Percentiles rank a stretch among this genome's conserved stretches.
Evolutionary conservation across 2,797 vertebrate genomes (phyloP).

Genomic region (Tokudaia muenninki): DNA sequence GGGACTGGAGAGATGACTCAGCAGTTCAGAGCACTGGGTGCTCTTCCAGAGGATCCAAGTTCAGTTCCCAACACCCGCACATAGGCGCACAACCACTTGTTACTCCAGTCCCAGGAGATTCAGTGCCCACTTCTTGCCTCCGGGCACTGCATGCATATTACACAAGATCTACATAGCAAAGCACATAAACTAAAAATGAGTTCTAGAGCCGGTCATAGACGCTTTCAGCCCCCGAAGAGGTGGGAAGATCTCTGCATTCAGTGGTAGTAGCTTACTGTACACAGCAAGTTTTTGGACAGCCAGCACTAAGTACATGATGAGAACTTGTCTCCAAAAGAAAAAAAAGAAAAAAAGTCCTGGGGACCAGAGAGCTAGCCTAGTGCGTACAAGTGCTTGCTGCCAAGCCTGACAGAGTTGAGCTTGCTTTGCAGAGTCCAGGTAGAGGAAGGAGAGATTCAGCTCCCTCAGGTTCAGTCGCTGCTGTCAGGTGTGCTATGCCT

Average conservation of each 20-base stretch:
- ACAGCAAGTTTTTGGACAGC: not conserved
- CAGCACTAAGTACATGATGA: not conserved
- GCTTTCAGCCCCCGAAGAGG: not conserved
- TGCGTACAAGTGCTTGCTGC: not conserved
- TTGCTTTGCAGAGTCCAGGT: not conserved
- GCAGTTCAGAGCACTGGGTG: not conserved
- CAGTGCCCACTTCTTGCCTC: not conserved
- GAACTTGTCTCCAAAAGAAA: not conserved
- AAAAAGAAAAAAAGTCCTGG: no score
- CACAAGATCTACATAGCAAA: not conserved
- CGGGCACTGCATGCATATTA: not conserved
- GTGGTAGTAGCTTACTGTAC: not conserved
- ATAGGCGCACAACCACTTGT: not conserved
- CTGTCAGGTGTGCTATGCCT: not conserved
- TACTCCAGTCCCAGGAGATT: not conserved
- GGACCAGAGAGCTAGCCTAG: not conserved
- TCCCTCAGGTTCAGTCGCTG: not conserved
- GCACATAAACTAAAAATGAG: not conserved
- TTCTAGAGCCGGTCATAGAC: not conserved
- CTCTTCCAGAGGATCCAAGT: not conserved
- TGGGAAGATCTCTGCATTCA: not conserved
- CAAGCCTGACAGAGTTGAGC: not conserved
- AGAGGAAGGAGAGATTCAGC: not conserved
- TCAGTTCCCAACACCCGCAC: not conserved
- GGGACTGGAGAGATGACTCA: not conserved